A percentile compares a stretch with the other conserved stretches of the same genome.
These are phyloP conservation scores for Shargacucullia verbasci DNA, from an alignment of 2,888 invertebrate genomes.

Conservation along the genomic window DNA sequence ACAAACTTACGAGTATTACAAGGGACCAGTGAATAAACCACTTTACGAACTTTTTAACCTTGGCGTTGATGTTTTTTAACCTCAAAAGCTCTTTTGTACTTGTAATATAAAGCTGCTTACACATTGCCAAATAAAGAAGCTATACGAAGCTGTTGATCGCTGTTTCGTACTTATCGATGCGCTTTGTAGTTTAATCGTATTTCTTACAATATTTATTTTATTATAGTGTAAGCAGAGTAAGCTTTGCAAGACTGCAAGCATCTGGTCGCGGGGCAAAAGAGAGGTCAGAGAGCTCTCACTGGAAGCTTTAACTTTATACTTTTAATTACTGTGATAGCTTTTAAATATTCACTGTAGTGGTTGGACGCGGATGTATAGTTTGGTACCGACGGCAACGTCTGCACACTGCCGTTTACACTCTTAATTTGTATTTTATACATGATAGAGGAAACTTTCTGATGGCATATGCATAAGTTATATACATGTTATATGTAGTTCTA, in stretches of 20 bases:
- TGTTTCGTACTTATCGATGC: too few relatives aligned
- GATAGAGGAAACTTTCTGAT: background rate
- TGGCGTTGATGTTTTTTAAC: too few relatives aligned
- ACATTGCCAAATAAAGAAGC: too few relatives aligned
- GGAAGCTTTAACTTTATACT: background rate
- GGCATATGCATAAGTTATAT: background rate
- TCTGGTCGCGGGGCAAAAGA: background rate
- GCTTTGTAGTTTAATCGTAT: too few relatives aligned
- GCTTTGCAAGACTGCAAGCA: background rate
- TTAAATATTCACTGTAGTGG: background rate
- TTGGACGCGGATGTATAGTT: conserved; percentile 8
- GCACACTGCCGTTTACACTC: background rate
- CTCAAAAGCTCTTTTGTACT: too few relatives aligned
- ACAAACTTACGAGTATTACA: too few relatives aligned
- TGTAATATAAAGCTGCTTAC: too few relatives aligned
- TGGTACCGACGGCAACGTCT: background rate
- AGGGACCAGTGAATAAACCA: too few relatives aligned
- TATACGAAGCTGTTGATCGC: too few relatives aligned
- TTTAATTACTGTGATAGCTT: conserved; percentile 1
- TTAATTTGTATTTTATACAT: conserved; percentile 3
- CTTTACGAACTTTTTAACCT: too few relatives aligned
- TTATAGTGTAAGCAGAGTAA: background rate
- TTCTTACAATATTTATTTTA: background rate
- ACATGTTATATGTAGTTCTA: background rate
- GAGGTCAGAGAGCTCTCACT: background rate